Conservation (phyloP, 2,113 vertebrate genomes). For the Aleadryas rufinucha region DNA sequence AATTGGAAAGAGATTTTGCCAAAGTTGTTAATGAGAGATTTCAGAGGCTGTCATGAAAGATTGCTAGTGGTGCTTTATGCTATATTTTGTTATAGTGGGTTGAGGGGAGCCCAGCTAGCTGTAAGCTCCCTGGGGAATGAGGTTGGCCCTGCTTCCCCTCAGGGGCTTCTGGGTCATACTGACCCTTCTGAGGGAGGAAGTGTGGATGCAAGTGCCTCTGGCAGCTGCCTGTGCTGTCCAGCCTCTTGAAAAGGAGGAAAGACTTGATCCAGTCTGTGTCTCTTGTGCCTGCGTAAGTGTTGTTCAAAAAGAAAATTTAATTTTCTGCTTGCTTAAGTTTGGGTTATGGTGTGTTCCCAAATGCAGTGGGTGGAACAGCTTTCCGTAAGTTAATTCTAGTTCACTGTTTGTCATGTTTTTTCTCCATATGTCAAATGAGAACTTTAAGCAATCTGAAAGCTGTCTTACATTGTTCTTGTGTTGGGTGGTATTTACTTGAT, state of each 20-base stretch:
- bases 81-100: background rate
- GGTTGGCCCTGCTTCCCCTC: background rate
- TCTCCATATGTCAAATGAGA: conserved; percentile 37
- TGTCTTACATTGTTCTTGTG: background rate
- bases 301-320: background rate
- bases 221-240: background rate
- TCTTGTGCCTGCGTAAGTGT: background rate
- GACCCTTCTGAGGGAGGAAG: background rate
- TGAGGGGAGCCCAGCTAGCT: background rate
- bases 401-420: background rate
- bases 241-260: background rate
- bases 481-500: background rate
- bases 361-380: conserved; percentile 29
- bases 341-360: conserved; percentile 19
- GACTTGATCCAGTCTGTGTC: background rate
- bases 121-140: background rate
- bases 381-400: background rate
- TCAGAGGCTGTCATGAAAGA: background rate
- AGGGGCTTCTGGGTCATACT: accelerated
- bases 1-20: conserved; percentile 22
- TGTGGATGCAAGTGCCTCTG: background rate
- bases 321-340: conserved; percentile 16
- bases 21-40: background rate
- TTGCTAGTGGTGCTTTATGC: background rate
- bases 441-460: background rate